These are phyloP conservation scores for Drosophila mimetica DNA, from an alignment of 2,888 invertebrate species.

Conservation along the genomic window DNA sequence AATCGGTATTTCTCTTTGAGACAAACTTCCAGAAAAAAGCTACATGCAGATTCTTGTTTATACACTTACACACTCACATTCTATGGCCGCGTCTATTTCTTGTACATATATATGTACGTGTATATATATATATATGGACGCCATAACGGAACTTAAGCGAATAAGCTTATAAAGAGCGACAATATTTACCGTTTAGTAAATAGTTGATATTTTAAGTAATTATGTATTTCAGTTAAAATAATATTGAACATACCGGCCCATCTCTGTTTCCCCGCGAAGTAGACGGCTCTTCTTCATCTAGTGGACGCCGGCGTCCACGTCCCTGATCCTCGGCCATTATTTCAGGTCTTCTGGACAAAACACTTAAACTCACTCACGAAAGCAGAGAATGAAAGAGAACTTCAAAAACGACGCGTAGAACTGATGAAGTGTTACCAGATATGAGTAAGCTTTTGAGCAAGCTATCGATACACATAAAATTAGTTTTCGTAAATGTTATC, in stretches of 20 bases:
- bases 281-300: conserved; percentile 5
- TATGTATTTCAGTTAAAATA: neutral
- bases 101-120: neutral
- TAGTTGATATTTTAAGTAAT: too few species aligned
- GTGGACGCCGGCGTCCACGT: conserved; percentile 36
- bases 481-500: neutral
- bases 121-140: neutral
- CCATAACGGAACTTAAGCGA: neutral
- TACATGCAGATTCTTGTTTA: neutral
- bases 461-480: neutral
- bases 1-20: neutral
- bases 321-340: conserved; percentile 29
- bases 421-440: neutral
- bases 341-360: neutral
- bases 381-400: neutral
- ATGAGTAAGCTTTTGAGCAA: neutral
- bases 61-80: neutral
- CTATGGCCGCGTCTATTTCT: too few species aligned
- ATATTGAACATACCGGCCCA: conserved; percentile 12
- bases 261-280: neutral
- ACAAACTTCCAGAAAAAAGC: neutral
- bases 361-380: too few species aligned
- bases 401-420: conserved; percentile 3
- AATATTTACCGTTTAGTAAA: neutral
- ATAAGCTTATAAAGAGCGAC: neutral